A percentile compares a stretch with the other conserved stretches of the same genome.
Conservation (phyloP, 2,113 vertebrate species). For the Trematocara unimaculatum region DNA sequence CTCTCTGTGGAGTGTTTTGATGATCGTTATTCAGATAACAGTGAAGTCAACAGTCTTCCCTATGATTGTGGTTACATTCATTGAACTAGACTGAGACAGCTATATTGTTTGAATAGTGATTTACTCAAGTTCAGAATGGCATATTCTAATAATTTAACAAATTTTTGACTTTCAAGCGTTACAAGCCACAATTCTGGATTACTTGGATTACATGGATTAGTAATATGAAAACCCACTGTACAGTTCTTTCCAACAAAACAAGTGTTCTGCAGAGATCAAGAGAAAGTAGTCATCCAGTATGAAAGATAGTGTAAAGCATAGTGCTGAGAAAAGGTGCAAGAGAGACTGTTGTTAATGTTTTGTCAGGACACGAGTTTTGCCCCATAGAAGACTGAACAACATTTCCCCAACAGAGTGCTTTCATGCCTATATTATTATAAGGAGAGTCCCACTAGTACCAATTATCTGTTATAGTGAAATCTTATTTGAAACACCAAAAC, state of each 20-base stretch:
- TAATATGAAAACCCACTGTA: background rate
- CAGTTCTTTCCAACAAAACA: background rate
- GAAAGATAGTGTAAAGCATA: background rate
- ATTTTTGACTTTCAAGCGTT: fast-evolving
- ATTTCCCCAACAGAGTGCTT: background rate
- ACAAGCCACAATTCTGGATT: background rate
- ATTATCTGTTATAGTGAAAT: background rate
- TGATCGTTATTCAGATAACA: background rate
- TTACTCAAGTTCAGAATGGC: background rate
- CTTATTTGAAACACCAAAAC: conserved; percentile 9
- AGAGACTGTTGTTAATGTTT: background rate
- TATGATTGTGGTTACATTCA: background rate
- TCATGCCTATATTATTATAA: background rate
- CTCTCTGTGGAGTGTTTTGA: too few relatives aligned
- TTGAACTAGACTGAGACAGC: background rate
- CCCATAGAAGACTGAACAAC: background rate
- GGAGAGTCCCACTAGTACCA: background rate
- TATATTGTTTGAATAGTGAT: background rate
- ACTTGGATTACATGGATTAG: background rate
- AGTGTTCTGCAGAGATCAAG: background rate
- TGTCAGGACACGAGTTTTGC: background rate
- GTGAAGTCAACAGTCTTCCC: background rate
- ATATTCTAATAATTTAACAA: background rate
- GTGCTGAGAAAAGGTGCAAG: background rate
- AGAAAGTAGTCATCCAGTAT: background rate